These are phyloP conservation scores for Hemibagrus wyckioides DNA, from an alignment of 2,113 vertebrate genomes.

Conservation along the genomic window DNA sequence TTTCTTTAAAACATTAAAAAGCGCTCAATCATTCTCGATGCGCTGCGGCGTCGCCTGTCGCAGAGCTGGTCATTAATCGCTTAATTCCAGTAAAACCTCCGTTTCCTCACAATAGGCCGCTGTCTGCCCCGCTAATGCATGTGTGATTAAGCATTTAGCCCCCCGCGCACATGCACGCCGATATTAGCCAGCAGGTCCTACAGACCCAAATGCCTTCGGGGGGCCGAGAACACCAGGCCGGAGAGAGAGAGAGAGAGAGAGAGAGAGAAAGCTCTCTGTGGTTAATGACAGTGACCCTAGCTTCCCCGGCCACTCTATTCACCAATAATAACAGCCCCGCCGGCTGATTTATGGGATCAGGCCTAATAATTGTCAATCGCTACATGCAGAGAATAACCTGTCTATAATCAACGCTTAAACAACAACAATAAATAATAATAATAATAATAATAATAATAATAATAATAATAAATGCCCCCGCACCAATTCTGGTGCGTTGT, in stretches of 20 bases:
- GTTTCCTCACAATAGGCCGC: slow-evolving; percentile 89
- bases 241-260: slow-evolving; percentile 11
- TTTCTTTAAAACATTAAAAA: slow-evolving; percentile 80
- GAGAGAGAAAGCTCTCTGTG: slow-evolving; percentile 62
- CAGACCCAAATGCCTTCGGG: slow-evolving; percentile 82
- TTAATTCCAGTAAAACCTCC: slow-evolving; percentile 96
- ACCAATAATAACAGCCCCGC: slow-evolving; percentile 93
- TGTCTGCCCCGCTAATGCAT: slow-evolving; percentile 87
- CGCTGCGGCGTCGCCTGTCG: slow-evolving; percentile 86
- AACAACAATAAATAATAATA: slow-evolving; percentile 62
- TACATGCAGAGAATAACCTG: slow-evolving; percentile 70
- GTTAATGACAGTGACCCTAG: slow-evolving; percentile 99
- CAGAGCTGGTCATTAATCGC: slow-evolving; percentile 94
- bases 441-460: not conserved
- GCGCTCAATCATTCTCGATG: slow-evolving; percentile 88
- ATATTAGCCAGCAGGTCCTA: slow-evolving; percentile 92
- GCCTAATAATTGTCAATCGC: slow-evolving; percentile 97
- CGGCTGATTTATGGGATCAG: slow-evolving; percentile 95
- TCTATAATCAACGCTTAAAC: slow-evolving; percentile 62
- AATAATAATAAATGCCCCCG: not conserved
- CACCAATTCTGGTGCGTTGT: not conserved
- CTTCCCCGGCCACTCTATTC: slow-evolving; percentile 95
- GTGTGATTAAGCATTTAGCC: slow-evolving; percentile 87
- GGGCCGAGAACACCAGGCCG: slow-evolving; percentile 78
- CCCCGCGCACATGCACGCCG: slow-evolving; percentile 77